These are phyloP conservation scores for Lamellibrachia luymesi DNA, from an alignment of 1,140 invertebrate genomes.

Conservation along the genomic window DNA sequence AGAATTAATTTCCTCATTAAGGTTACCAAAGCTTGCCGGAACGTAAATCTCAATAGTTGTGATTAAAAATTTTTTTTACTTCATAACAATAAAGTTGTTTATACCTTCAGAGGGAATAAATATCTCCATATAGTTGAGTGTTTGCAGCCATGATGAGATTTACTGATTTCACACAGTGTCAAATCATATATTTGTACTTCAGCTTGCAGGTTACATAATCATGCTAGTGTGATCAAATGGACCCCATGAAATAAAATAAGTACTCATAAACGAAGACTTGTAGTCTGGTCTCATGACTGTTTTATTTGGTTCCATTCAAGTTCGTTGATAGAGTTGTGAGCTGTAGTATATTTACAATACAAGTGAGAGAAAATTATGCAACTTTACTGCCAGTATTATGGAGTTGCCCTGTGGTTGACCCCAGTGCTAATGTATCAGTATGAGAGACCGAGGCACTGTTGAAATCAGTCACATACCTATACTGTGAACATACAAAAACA, in stretches of 20 bases:
- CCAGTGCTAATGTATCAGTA: neutral
- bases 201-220: neutral
- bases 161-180: neutral
- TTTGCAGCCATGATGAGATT: neutral
- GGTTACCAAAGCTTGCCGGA: too few species aligned
- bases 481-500: neutral
- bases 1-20: too few species aligned
- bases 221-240: neutral
- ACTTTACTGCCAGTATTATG: neutral
- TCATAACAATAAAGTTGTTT: too few species aligned
- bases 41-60: too few species aligned
- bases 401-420: neutral
- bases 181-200: neutral
- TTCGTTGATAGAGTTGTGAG: neutral
- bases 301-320: neutral
- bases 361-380: neutral
- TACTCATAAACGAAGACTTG: neutral
- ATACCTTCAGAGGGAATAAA: too few species aligned
- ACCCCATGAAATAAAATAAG: neutral
- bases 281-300: neutral
- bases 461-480: neutral
- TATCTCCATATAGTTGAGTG: too few species aligned
- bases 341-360: neutral
- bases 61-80: too few species aligned
- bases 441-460: neutral